Evolutionary conservation across 2,888 invertebrate species (phyloP).

Genomic region (Lomographa bimaculata): DNA sequence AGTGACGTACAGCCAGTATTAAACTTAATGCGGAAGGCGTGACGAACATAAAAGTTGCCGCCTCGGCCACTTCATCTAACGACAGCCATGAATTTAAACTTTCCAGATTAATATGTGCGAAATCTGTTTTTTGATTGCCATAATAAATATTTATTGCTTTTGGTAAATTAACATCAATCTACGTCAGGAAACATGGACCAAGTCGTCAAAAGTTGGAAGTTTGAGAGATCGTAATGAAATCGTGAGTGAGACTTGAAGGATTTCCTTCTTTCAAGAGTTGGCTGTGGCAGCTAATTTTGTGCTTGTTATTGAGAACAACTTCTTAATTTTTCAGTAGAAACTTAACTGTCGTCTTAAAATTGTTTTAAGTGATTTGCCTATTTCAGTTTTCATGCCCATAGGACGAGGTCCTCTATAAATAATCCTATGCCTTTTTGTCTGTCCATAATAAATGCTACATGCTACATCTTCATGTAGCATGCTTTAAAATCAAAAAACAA

Average conservation of each 20-base stretch:
- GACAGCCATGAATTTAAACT: constrained; percentile 28
- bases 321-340: too few relatives aligned
- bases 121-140: constrained; percentile 31
- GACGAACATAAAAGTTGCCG: constrained; percentile 24
- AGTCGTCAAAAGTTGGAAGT: constrained; percentile 55
- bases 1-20: constrained; percentile 15
- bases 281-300: constrained; percentile 6
- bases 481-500: too few relatives aligned
- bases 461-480: too few relatives aligned
- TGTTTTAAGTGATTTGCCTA: too few relatives aligned
- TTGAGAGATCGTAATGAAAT: constrained; percentile 59
- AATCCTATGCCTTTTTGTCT: too few relatives aligned
- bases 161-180: constrained; percentile 56
- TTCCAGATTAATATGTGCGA: constrained; percentile 24
- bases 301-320: too few relatives aligned
- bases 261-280: constrained; percentile 43
- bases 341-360: too few relatives aligned
- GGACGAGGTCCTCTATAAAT: too few relatives aligned
- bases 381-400: too few relatives aligned
- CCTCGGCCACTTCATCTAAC: constrained; percentile 53
- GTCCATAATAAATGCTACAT: too few relatives aligned
- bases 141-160: constrained; percentile 47
- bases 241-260: constrained; percentile 40
- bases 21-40: constrained; percentile 24
- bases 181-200: constrained; percentile 53